Base-by-base conservation (phyloP, 1,140 invertebrate species). In the Bombus ignitus region DNA sequence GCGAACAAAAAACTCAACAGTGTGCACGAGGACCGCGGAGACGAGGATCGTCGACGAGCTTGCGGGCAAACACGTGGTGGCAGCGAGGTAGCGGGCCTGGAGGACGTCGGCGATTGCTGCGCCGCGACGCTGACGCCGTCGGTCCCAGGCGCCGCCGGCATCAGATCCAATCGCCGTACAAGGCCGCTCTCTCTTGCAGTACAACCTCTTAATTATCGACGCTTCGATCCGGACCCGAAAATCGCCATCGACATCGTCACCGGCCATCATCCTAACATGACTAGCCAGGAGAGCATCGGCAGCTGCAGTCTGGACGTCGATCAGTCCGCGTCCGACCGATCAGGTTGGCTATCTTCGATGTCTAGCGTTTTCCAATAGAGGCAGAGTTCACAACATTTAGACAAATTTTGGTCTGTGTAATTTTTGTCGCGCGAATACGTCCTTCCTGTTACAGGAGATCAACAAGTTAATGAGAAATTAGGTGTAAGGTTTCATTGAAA, bases 231-330 rank as follows among this genome's bases (percentile, higher is more conserved):
- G 35, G 93, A 94, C 1, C 77, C 81, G n/a, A 88, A 84, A 74
- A 82, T 83, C 77, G 25, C 78, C 39, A 72, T 73, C 78, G 35
- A 44, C 74, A 72, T 75, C 85, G 89, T 65, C 76, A 70, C 86
- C 28, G 70, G 77, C n/a, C 91, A 91, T 70, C 94, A 94, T 85
- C 91, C 92, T 65, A 95, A 93, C 87, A 96, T 96, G 95, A 95
- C 95, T 39, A 96, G 96, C 88, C 94, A 95, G 87, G 96, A 96
- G 90, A 96, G 95, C 93, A 98, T 98, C 88, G 97, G 97, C 85
- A 97, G 97, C 94, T 98, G 97, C 95, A 98, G 97, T 53, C 94
- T 98, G 90, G 97, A 98, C 95, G 97, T 97, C 93, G 97, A 98
- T 92, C 97, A 96, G 59, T 96, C 96, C 93, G 97, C 97, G 87